These are phyloP conservation scores for Gadopsis bispinosus DNA, from an alignment of 2,797 vertebrate genomes.

Conservation along the genomic window DNA sequence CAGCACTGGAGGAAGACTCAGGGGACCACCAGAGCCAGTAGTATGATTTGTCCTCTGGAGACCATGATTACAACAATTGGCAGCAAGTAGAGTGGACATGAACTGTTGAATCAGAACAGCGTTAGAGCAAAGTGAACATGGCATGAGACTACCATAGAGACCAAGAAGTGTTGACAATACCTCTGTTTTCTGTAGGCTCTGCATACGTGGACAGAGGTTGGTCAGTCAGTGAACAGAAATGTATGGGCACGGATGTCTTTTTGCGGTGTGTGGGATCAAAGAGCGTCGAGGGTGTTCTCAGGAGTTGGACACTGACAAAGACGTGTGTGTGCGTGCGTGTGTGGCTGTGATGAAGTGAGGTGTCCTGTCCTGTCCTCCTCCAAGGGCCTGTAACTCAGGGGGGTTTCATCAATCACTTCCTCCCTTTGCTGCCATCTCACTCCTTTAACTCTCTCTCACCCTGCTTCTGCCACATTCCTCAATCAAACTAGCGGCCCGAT, in stretches of 20 bases:
- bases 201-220: slow-evolving; percentile 17
- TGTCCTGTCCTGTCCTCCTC: slow-evolving; percentile 61
- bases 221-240: slow-evolving; percentile 30
- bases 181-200: not conserved
- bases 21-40: no score
- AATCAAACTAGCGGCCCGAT: slow-evolving; percentile 27
- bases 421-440: slow-evolving; percentile 46
- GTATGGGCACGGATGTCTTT: slow-evolving; percentile 14
- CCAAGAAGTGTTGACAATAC: not conserved
- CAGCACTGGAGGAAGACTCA: no score
- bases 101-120: not conserved
- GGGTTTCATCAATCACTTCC: slow-evolving; percentile 71
- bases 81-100: no score
- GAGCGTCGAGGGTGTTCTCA: slow-evolving; percentile 46
- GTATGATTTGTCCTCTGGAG: not conserved
- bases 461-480: slow-evolving; percentile 48
- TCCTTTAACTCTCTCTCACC: slow-evolving; percentile 51
- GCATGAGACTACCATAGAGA: no score
- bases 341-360: slow-evolving; percentile 67
- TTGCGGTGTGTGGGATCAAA: slow-evolving; percentile 63
- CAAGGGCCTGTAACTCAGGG: slow-evolving; percentile 62
- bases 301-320: slow-evolving; percentile 49
- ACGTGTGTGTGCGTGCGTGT: slow-evolving; percentile 38
- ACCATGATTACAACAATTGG: not conserved
- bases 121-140: not conserved